Percentiles rank a stretch among this genome's conserved stretches.
Evolutionary conservation across 2,888 invertebrate species (phyloP).

Genomic region (Agonopterix heracliana): DNA sequence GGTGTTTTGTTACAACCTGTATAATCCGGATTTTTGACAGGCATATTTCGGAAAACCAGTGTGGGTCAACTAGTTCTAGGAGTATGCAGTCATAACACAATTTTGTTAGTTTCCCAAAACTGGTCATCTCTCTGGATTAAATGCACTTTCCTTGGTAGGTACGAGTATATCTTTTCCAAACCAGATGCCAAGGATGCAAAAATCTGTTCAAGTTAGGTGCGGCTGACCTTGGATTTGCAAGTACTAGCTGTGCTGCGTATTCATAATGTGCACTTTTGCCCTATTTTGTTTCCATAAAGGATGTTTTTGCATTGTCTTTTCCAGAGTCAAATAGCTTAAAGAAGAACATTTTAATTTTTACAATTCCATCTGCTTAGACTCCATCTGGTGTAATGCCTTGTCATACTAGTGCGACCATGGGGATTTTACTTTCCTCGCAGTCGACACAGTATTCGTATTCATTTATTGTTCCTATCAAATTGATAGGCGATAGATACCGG

Average conservation of each 20-base stretch:
- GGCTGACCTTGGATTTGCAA: conserved; percentile 13
- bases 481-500: conserved; percentile 7
- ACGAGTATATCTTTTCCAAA: no score
- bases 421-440: no score
- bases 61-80: conserved; percentile 4
- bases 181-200: conserved; percentile 9
- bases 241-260: conserved; percentile 9
- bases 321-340: neutral
- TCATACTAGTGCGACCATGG: no score
- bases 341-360: conserved; percentile 12
- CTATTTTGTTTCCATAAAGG: neutral
- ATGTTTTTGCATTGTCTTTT: neutral
- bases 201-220: conserved; percentile 4
- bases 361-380: conserved; percentile 3
- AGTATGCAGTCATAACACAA: conserved; percentile 4
- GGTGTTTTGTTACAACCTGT: no score
- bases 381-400: conserved; percentile 16
- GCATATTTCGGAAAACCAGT: conserved; percentile 1
- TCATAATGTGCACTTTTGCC: conserved; percentile 5
- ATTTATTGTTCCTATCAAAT: conserved; percentile 10
- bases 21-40: conserved; percentile 2
- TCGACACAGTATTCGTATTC: conserved; percentile 10
- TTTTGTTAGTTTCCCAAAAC: conserved; percentile 3
- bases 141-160: neutral
- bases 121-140: conserved; percentile 6